Evolutionary conservation across 2,113 vertebrate genomes (phyloP).

Genomic region (Willisornis vidua): DNA sequence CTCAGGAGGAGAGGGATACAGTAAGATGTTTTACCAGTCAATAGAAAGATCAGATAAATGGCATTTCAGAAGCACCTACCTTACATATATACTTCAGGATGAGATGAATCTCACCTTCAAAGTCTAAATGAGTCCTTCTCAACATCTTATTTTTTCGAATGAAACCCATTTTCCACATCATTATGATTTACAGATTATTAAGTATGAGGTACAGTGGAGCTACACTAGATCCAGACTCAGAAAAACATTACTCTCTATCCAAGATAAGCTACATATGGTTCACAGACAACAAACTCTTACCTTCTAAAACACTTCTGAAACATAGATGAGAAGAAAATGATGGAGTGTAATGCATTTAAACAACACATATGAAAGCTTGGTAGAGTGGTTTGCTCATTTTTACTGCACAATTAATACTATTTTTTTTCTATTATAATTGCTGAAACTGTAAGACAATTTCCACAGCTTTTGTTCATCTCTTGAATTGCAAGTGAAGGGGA

Average conservation of each 20-base stretch:
- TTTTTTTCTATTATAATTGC: neutral
- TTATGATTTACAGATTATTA: neutral
- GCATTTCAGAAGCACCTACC: neutral
- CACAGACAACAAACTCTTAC: neutral
- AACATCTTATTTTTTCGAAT: neutral
- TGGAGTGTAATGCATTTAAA: neutral
- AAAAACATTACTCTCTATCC: neutral
- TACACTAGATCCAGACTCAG: neutral
- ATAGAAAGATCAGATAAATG: neutral
- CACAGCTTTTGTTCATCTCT: neutral
- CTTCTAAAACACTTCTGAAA: neutral
- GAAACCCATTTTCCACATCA: neutral
- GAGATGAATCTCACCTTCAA: neutral
- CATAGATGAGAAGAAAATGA: neutral
- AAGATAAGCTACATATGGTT: neutral
- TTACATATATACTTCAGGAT: neutral
- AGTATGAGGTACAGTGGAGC: neutral
- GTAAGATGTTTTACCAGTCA: neutral
- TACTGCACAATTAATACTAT: neutral
- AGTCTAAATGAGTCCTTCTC: neutral
- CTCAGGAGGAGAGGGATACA: neutral
- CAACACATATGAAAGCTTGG: neutral
- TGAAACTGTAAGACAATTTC: neutral
- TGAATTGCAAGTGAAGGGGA: neutral
- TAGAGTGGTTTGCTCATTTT: neutral